Conservation (phyloP, 2,797 vertebrate species). For the Sarcoramphus papa region DNA sequence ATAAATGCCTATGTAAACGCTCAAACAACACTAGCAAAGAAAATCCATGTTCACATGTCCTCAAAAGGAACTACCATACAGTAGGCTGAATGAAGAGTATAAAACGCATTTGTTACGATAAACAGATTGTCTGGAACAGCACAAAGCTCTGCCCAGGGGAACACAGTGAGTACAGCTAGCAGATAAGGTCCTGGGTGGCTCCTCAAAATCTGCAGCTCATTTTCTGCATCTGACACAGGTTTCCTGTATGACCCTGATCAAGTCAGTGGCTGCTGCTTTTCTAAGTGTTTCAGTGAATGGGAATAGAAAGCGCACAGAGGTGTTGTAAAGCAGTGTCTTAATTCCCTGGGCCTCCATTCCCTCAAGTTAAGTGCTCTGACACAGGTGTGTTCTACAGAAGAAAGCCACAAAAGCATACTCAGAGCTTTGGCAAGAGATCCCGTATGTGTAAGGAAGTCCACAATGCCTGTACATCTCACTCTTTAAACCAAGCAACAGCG, state of each 20-base stretch:
- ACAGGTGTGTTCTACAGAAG: background rate
- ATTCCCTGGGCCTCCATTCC: background rate
- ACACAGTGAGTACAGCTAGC: background rate
- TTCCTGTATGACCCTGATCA: background rate
- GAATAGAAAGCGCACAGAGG: background rate
- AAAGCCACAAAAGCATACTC: background rate
- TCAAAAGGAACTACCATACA: background rate
- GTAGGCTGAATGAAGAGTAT: background rate
- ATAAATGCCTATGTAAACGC: background rate
- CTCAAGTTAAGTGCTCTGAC: background rate
- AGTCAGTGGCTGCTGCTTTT: background rate
- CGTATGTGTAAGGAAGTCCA: background rate
- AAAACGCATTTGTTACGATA: background rate
- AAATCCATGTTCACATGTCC: background rate
- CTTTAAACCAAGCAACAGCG: background rate
- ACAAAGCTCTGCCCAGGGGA: background rate
- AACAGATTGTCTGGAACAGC: background rate
- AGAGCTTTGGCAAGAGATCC: background rate
- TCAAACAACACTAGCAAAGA: background rate
- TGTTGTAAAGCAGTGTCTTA: background rate
- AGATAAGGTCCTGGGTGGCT: background rate
- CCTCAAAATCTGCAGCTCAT: background rate
- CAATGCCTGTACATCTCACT: background rate
- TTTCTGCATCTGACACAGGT: background rate
- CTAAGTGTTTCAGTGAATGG: background rate